Percentiles rank a stretch among this genome's conserved stretches.
Conservation (phyloP, 1,140 invertebrate species). For the Thrips palmi region DNA sequence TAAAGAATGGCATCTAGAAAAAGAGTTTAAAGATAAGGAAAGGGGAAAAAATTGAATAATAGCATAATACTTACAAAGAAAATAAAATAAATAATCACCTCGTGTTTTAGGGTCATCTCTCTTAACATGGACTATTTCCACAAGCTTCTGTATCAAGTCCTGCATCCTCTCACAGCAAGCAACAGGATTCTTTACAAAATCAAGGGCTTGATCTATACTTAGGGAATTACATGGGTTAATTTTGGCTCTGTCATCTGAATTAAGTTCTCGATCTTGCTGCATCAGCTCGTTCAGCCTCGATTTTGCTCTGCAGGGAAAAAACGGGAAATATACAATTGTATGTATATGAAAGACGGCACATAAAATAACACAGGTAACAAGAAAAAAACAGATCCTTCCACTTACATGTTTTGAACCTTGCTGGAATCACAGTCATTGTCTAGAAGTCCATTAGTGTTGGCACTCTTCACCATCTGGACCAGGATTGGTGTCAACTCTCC, state of each 20-base stretch:
- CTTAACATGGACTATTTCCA: slow-evolving; percentile 68
- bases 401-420: slow-evolving; percentile 89
- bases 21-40: slow-evolving; percentile 4
- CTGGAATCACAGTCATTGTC: slow-evolving; percentile 96
- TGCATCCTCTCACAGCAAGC: slow-evolving; percentile 84
- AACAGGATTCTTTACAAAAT: slow-evolving; percentile 93
- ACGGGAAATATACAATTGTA: slow-evolving; percentile 9
- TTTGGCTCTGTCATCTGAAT: slow-evolving; percentile 58
- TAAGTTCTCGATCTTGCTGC: slow-evolving; percentile 80
- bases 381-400: slow-evolving; percentile 16
- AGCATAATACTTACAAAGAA: neutral
- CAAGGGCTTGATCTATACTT: slow-evolving; percentile 72
- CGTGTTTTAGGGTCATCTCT: slow-evolving; percentile 75
- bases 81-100: slow-evolving; percentile 27
- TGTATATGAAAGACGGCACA: neutral
- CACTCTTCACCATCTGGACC: slow-evolving; percentile 99
- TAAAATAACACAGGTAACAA: slow-evolving; percentile 6
- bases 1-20: slow-evolving; percentile 73
- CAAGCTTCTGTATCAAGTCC: slow-evolving; percentile 64
- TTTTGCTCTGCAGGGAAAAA: slow-evolving; percentile 58
- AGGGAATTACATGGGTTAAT: slow-evolving; percentile 81
- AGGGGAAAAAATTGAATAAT: neutral
- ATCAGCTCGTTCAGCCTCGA: slow-evolving; percentile 82
- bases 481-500: slow-evolving; percentile 97
- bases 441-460: slow-evolving; percentile 93